phyloP scores from a whole-genome alignment of 37 sponge, comb jelly and placozoan genomes.

The Amphimedon queenslandica region DNA sequence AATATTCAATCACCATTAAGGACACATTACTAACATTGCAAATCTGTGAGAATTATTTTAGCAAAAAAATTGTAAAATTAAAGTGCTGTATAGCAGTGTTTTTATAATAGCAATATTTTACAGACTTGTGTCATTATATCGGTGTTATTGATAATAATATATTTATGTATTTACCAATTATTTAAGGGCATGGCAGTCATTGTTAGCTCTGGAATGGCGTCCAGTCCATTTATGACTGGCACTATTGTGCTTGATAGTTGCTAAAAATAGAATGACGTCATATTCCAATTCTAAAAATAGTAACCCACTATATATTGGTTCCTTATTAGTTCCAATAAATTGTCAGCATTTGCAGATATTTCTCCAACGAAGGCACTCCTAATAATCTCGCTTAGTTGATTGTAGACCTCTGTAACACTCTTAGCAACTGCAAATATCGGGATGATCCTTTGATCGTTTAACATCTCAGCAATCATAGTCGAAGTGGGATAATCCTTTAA shows the following conservation, averaged over 20 bases:
- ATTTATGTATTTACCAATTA: slow-evolving; percentile 4
- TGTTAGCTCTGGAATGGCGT: neutral
- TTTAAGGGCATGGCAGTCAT: slow-evolving; percentile 2
- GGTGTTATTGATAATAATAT: neutral
- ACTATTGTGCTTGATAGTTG: slow-evolving; percentile 16
- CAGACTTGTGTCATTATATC: too few species aligned
- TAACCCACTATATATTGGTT: slow-evolving; percentile 33
- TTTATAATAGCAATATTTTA: too few species aligned
- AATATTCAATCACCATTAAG: too few species aligned
- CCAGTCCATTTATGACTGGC: slow-evolving; percentile 9
- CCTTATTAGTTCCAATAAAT: slow-evolving; percentile 8
- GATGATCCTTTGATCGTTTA: slow-evolving; percentile 56
- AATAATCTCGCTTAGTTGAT: slow-evolving; percentile 24
- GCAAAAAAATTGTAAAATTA: too few species aligned
- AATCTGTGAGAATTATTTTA: too few species aligned
- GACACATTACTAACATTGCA: too few species aligned
- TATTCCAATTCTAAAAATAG: too few species aligned
- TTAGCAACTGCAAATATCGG: slow-evolving; percentile 77
- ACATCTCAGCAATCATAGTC: slow-evolving; percentile 39
- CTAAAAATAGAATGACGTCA: slow-evolving; percentile 12
- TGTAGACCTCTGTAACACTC: slow-evolving; percentile 18
- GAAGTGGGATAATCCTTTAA: slow-evolving; percentile 79
- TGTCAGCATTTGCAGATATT: neutral
- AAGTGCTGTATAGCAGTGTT: too few species aligned
- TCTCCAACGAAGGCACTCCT: slow-evolving; percentile 46